phyloP scores from a whole-genome alignment of 1,140 invertebrate genomes.

The Stegodyphus mimosarum region DNA sequence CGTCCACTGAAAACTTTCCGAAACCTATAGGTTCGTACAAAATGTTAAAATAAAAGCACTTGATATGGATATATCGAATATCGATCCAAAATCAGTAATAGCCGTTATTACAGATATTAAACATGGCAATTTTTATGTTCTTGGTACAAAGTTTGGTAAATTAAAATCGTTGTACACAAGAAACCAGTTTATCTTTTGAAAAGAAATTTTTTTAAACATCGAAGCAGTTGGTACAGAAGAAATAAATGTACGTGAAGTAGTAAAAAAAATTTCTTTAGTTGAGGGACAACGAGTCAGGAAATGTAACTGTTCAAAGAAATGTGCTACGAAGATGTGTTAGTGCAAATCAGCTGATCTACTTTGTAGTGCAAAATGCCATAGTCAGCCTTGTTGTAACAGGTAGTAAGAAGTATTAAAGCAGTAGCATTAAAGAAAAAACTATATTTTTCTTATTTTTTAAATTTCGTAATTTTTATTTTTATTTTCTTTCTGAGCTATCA shows the following conservation, averaged over 20 bases:
- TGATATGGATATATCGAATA: not conserved
- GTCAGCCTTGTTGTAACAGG: constrained; percentile 4
- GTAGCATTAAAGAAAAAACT: not conserved
- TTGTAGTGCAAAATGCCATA: not conserved
- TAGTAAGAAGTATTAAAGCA: not conserved
- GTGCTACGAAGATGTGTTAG: not conserved
- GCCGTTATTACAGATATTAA: constrained; percentile 4
- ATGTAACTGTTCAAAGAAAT: not conserved
- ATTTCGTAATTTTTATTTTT: not conserved
- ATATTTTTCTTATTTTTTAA: not conserved
- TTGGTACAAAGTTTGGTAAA: not conserved
- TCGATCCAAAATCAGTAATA: constrained; percentile 2
- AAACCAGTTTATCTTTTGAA: constrained; percentile 10
- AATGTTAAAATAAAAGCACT: constrained; percentile 6
- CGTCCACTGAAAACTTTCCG: not conserved
- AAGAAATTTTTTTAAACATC: constrained; percentile 27
- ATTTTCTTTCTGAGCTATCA: not conserved
- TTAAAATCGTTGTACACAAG: constrained; percentile 5
- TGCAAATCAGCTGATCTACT: not conserved
- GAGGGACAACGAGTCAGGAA: not conserved
- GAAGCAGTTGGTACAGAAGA: not conserved
- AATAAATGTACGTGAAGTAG: not conserved
- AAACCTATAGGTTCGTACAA: not conserved
- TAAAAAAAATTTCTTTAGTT: not conserved
- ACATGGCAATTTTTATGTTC: not conserved